These are phyloP conservation scores for Basileuterus tristriatus DNA, from an alignment of 2,797 vertebrate species.

Conservation along the genomic window DNA sequence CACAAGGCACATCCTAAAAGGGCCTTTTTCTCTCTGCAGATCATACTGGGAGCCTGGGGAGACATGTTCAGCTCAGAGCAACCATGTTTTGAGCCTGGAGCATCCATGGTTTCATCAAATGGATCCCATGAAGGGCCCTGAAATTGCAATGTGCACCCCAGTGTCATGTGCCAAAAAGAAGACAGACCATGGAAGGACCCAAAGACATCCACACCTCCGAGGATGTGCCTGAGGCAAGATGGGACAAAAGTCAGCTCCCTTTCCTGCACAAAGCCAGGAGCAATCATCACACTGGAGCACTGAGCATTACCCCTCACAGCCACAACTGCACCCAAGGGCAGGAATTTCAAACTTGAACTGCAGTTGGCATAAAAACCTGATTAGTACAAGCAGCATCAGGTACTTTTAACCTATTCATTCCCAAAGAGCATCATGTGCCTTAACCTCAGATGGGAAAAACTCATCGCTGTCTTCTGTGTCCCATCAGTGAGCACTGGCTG, in stretches of 20 bases:
- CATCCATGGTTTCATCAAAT: background rate
- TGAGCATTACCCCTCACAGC: accelerated
- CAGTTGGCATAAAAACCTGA: background rate
- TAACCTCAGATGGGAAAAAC: background rate
- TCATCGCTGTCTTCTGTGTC: background rate
- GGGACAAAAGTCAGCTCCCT: background rate
- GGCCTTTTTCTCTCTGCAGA: background rate
- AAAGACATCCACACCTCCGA: background rate
- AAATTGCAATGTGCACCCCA: background rate
- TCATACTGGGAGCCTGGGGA: background rate
- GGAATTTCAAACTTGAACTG: background rate
- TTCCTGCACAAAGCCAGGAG: background rate
- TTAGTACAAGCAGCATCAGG: background rate
- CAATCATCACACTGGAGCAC: background rate
- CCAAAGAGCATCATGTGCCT: background rate
- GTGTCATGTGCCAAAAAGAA: background rate
- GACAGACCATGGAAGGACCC: background rate
- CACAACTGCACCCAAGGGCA: background rate
- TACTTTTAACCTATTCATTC: background rate
- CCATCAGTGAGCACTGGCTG: background rate
- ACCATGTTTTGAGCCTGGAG: background rate
- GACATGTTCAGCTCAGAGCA: background rate
- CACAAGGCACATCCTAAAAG: background rate
- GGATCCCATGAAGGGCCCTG: background rate
- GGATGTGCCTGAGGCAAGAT: background rate